phyloP scores from a whole-genome alignment of 2,888 invertebrate genomes.

The Limnephilus auricula region DNA sequence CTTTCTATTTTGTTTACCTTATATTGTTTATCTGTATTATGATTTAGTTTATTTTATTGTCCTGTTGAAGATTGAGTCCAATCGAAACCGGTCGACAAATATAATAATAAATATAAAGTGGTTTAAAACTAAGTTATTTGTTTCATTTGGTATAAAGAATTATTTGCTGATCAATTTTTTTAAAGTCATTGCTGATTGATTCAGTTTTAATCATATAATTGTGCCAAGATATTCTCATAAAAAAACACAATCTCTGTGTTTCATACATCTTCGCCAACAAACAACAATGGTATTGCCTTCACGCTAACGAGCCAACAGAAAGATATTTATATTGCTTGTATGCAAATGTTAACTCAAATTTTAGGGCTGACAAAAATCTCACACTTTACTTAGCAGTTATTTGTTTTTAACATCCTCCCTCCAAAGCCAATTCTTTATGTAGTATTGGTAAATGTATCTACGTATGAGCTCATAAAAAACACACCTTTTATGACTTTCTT shows the following conservation, averaged over 20 bases:
- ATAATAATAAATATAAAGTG: no score
- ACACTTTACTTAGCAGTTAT: not conserved
- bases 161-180: no score
- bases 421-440: not conserved
- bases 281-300: conserved; percentile 41
- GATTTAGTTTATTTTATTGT: no score
- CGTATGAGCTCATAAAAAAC: not conserved
- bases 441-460: not conserved
- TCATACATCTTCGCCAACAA: not conserved
- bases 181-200: no score
- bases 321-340: conserved; percentile 40
- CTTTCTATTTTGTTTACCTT: no score
- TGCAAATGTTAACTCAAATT: conserved; percentile 35
- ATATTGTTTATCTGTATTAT: no score
- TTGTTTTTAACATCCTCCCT: conserved; percentile 2
- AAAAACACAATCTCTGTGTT: not conserved
- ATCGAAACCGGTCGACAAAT: no score
- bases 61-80: no score
- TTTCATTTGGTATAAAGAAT: no score
- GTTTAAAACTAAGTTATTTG: no score
- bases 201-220: not conserved
- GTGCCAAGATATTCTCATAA: not conserved
- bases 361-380: conserved; percentile 40
- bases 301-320: conserved; percentile 51
- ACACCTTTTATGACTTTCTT: not conserved